phyloP scores from a whole-genome alignment of 1,140 invertebrate genomes.

The Aradophagus sp. region DNA sequence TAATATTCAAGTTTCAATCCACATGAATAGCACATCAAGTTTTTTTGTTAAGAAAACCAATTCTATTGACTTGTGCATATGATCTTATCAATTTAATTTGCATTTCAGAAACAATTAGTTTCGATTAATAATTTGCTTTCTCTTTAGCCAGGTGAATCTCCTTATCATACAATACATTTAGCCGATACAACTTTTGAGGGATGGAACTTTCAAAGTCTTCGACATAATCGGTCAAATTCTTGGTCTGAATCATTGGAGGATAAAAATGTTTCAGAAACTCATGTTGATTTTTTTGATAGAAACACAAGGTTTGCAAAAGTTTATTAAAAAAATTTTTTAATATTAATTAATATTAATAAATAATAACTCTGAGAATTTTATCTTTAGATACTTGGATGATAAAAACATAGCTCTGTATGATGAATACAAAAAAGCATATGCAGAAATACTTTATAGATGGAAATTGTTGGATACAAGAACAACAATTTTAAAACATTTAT shows the following conservation, averaged over 20 bases:
- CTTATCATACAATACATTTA: slow-evolving; percentile 93
- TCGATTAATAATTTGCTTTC: too few relatives aligned
- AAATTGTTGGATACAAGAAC: slow-evolving; percentile 87
- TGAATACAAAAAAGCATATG: slow-evolving; percentile 90
- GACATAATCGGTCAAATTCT: slow-evolving; percentile 88
- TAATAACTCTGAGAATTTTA: too few relatives aligned
- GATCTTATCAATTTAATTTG: too few relatives aligned
- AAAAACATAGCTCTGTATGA: slow-evolving; percentile 82
- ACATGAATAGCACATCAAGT: too few relatives aligned
- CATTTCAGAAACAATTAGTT: too few relatives aligned
- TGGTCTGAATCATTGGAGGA: slow-evolving; percentile 91
- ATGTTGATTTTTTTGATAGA: slow-evolving; percentile 60
- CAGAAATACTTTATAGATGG: slow-evolving; percentile 90
- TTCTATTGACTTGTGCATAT: too few relatives aligned
- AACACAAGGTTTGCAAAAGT: too few relatives aligned
- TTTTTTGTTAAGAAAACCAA: too few relatives aligned
- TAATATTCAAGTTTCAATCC: too few relatives aligned
- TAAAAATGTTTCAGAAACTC: slow-evolving; percentile 70
- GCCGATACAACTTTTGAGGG: slow-evolving; percentile 86
- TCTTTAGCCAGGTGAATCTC: slow-evolving; percentile 83
- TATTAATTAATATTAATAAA: too few relatives aligned
- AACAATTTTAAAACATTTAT: slow-evolving; percentile 86
- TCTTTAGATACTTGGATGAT: slow-evolving; percentile 73
- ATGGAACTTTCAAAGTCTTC: slow-evolving; percentile 82
- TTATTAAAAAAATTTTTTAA: too few relatives aligned